Evolutionary conservation across 1,140 invertebrate genomes (phyloP).

Genomic region (Potamilus streckersoni): DNA sequence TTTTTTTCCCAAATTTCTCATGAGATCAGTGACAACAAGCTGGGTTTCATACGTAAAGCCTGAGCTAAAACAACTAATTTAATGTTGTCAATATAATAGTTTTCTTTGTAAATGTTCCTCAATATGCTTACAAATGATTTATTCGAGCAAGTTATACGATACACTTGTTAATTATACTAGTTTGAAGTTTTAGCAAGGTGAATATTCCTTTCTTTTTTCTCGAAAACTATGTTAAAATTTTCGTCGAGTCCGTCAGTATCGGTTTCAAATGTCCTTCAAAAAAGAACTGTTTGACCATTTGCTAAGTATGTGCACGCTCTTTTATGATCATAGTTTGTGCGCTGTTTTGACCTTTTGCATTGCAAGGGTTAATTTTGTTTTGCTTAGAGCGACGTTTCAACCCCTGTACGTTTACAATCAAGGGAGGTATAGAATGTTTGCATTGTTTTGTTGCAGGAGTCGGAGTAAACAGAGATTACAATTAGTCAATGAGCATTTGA

Average conservation of each 20-base stretch:
- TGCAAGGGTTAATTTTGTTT: conserved; percentile 9
- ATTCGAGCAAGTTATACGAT: conserved; percentile 34
- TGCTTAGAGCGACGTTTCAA: conserved; percentile 3
- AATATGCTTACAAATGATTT: conserved; percentile 33
- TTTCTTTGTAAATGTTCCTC: conserved; percentile 30
- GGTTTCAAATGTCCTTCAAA: too few species aligned
- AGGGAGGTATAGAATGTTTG: background rate
- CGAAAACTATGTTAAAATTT: too few species aligned
- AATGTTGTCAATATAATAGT: conserved; percentile 22
- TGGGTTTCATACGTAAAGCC: conserved; percentile 32
- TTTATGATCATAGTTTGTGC: conserved; percentile 11
- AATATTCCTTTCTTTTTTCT: conserved; percentile 23
- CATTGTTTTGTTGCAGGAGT: conserved; percentile 2
- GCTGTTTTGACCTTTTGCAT: conserved; percentile 10
- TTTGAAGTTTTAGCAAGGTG: conserved; percentile 23
- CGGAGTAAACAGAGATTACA: conserved; percentile 26
- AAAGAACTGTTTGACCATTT: background rate
- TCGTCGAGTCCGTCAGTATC: too few species aligned
- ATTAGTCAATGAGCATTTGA: conserved; percentile 12
- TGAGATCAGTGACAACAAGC: conserved; percentile 28
- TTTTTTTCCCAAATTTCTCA: conserved; percentile 4
- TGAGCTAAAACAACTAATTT: conserved; percentile 31
- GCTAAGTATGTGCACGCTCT: conserved; percentile 6
- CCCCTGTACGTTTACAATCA: conserved; percentile 6
- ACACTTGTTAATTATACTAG: conserved; percentile 22